Conservation (phyloP, 2,888 invertebrate genomes). For the Tipula unca region DNA sequence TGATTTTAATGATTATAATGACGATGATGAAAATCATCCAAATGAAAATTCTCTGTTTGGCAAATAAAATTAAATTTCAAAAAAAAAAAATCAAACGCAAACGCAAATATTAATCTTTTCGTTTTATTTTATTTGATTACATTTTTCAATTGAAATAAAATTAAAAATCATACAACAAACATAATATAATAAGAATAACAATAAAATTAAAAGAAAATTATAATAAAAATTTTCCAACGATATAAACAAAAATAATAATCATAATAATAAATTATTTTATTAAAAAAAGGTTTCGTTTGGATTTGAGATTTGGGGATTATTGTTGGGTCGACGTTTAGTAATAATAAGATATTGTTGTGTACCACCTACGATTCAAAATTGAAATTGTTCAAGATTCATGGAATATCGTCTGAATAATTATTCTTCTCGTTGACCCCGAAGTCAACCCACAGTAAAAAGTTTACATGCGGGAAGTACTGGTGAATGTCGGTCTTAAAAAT, state of each 20-base stretch:
- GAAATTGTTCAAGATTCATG: no score
- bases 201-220: constrained; percentile 8
- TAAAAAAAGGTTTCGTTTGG: neutral
- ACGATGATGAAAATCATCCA: neutral
- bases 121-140: neutral
- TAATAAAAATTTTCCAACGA: neutral
- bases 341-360: no score
- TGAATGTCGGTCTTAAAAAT: no score
- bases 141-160: constrained; percentile 4
- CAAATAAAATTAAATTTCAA: neutral
- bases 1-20: neutral
- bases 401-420: no score
- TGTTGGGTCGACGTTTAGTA: no score
- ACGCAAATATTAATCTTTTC: neutral
- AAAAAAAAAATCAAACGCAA: neutral
- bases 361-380: no score
- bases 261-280: neutral
- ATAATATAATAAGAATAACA: constrained; percentile 1
- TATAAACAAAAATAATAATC: neutral
- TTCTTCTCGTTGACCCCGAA: no score
- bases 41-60: neutral
- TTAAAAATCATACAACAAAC: neutral
- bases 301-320: neutral
- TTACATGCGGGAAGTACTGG: no score
- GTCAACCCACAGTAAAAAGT: no score